Base-by-base conservation (phyloP, 2,888 invertebrate species). In the Meghimatium bilineatum region DNA sequence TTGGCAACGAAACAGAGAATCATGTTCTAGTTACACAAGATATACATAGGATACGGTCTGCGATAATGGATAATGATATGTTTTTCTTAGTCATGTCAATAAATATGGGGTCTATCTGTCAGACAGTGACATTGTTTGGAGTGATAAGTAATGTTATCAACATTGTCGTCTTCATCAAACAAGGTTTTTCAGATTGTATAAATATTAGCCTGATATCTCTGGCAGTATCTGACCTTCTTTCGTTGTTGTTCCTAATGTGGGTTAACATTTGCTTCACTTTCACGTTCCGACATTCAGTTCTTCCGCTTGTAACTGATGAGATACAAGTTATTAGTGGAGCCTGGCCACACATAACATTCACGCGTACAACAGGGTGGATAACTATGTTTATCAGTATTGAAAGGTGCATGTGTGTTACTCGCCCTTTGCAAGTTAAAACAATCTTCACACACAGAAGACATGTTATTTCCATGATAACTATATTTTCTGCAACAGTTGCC, bases 321-420 rank as follows among this genome's bases (percentile, higher is more conserved):
- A 17, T 72, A 20, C 44, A 36, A 2, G 23, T 49, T 1, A 38
- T 72, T 8, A 72, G 26, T 67, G 78, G 66, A 38, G 36, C 23
- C 0, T 72, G 72, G 72, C 71, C 72, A 0, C 80, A 72, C 23
- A 23, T 60, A 14, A 10, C 56, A 34, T 80, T 80, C 29, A 60
- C 60, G 12, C 2, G 72, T 23, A 72, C 38, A 34, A 72, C 80
- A 20, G 49, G 67, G 0, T 80, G 36, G 72, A 80, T 80, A 52
- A 80, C 80, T 12, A 69, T n/a, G 10, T 80, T 67, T 49, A 80
- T 80, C 17, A 72, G 52, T 17, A 17, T 80, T 0, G 80, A 80
- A 36, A 80, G 80, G 23, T 80, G 72, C 60, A 10, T 80, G 29
- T 80, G 80, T 72, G 52, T 80, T 20, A 34, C 32, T 29, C 17